phyloP scores from a whole-genome alignment of 2,797 vertebrate genomes.

The Acanthis flammea region DNA sequence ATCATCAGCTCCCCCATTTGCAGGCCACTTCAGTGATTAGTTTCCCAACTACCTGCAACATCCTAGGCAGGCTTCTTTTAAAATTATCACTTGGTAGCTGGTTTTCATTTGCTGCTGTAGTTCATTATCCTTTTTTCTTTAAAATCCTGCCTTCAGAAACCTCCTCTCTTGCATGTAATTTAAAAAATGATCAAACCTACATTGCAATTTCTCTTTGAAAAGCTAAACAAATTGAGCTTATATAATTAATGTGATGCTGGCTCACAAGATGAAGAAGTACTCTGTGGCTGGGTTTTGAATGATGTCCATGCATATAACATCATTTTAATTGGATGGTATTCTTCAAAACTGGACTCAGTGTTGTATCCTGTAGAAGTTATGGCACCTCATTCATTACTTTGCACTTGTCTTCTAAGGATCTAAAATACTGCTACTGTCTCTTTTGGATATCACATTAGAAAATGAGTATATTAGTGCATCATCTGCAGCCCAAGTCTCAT shows the following conservation, averaged over 20 bases:
- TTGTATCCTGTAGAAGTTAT: not conserved
- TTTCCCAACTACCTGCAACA: not conserved
- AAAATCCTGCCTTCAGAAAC: not conserved
- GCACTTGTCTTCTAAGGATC: not conserved
- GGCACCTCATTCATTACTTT: not conserved
- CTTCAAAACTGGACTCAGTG: not conserved
- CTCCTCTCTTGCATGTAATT: not conserved
- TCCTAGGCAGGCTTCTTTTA: not conserved
- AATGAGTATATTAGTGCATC: fast-evolving
- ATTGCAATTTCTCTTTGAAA: not conserved
- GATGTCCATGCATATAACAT: not conserved
- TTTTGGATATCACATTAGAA: not conserved
- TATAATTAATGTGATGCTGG: not conserved
- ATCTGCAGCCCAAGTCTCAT: fast-evolving
- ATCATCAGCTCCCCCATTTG: not conserved
- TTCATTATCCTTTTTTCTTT: not conserved
- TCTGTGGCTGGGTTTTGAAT: not conserved
- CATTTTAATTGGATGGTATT: not conserved
- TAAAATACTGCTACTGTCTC: not conserved
- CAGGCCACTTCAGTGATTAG: not conserved
- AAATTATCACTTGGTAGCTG: not conserved
- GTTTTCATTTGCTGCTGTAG: not conserved
- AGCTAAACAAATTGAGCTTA: not conserved
- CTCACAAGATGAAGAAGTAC: not conserved
- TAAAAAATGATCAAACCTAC: not conserved